These are phyloP conservation scores for Gambelia wislizenii DNA, from an alignment of 2,797 vertebrate species.

Conservation along the genomic window DNA sequence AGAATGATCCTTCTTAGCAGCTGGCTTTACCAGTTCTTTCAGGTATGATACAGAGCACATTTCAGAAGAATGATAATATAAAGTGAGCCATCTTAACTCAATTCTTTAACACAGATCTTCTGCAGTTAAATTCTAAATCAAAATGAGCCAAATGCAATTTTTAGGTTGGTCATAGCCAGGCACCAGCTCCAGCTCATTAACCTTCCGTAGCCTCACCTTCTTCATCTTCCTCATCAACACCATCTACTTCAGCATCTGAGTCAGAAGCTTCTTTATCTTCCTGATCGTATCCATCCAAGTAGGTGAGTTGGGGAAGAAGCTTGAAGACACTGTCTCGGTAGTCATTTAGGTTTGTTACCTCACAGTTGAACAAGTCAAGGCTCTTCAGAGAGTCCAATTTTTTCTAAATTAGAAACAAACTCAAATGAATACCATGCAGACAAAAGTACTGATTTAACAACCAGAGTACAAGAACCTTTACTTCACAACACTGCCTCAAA, in stretches of 20 bases:
- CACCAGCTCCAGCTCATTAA: background rate
- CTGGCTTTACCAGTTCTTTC: background rate
- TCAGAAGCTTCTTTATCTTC: constrained; percentile 90
- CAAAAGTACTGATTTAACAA: background rate
- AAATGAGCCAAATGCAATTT: background rate
- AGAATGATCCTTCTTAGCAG: background rate
- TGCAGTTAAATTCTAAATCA: background rate
- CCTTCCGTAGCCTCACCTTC: constrained; percentile 74
- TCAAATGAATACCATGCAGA: background rate
- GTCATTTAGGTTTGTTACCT: constrained; percentile 92
- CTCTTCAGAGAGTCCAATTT: constrained; percentile 92
- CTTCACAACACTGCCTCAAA: background rate
- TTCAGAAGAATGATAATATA: background rate
- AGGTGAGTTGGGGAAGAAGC: constrained; percentile 91
- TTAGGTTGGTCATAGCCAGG: background rate
- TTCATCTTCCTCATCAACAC: constrained; percentile 84
- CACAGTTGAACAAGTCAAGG: constrained; percentile 95
- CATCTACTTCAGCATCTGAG: constrained; percentile 90
- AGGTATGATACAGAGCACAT: background rate
- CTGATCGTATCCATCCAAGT: constrained; percentile 90
- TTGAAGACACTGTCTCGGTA: constrained; percentile 94
- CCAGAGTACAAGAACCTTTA: background rate
- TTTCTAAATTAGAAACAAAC: constrained; percentile 80
- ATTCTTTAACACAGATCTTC: background rate
- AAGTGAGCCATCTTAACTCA: background rate